These are phyloP conservation scores for Drosophila paulistorum DNA, from an alignment of 1,140 invertebrate genomes.

Conservation along the genomic window DNA sequence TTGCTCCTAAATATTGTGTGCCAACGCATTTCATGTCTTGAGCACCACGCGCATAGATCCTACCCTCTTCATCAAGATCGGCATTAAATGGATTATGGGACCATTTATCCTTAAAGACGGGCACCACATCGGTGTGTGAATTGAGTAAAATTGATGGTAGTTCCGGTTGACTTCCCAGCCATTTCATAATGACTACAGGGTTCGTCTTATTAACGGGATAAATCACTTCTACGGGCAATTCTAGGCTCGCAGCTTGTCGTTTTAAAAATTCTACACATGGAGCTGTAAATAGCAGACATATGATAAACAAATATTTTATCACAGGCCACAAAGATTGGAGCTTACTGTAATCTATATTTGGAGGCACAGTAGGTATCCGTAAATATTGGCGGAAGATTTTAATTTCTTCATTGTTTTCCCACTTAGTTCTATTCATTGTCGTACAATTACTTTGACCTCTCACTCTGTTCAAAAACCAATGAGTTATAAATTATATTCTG, in stretches of 20 bases:
- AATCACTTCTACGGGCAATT: conserved; percentile 85
- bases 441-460: not conserved
- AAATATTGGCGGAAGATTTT: conserved; percentile 92
- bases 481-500: not conserved
- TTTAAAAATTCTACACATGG: conserved; percentile 86
- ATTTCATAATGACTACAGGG: conserved; percentile 90
- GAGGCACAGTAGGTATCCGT: conserved; percentile 91
- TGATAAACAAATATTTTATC: not conserved
- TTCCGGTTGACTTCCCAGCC: conserved; percentile 87
- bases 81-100: conserved; percentile 88
- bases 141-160: conserved; percentile 90
- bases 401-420: conserved; percentile 87
- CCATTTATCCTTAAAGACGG: conserved; percentile 88
- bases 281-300: conserved; percentile 85
- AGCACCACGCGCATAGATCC: conserved; percentile 92
- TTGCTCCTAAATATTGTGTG: conserved; percentile 87
- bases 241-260: conserved; percentile 86
- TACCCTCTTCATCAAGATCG: conserved; percentile 88
- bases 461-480: not conserved
- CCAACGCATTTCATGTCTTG: conserved; percentile 86
- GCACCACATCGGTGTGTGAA: conserved; percentile 95
- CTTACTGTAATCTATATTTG: conserved; percentile 92
- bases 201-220: conserved; percentile 82
- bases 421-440: conserved; percentile 54
- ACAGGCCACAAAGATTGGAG: conserved; percentile 24